Evolutionary conservation across 2,113 vertebrate genomes (phyloP).

Genomic region (Sorex araneus): DNA sequence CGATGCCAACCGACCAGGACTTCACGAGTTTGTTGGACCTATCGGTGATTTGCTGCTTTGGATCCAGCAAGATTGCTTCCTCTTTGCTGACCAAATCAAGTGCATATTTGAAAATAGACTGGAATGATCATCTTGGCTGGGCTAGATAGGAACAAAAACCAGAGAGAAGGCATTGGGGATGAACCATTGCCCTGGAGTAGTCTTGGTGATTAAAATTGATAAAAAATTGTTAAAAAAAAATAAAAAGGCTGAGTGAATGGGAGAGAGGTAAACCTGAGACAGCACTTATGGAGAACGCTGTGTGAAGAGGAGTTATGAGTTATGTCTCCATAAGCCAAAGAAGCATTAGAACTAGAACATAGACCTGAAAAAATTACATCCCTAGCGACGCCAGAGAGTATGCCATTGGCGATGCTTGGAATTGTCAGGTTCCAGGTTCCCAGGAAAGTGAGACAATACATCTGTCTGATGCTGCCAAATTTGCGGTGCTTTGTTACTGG

Average conservation of each 20-base stretch:
- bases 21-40: constrained; percentile 85
- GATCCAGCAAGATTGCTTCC: constrained; percentile 78
- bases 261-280: background rate
- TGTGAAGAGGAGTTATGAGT: background rate
- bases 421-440: background rate
- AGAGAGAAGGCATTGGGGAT: constrained; percentile 86
- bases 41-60: constrained; percentile 81
- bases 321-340: background rate
- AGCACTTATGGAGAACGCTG: background rate
- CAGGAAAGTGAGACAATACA: background rate
- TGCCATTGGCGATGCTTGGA: fast-evolving
- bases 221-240: background rate
- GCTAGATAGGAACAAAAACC: constrained; percentile 85
- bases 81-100: constrained; percentile 42
- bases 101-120: constrained; percentile 85
- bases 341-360: background rate
- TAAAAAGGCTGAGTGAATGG: background rate
- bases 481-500: background rate
- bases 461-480: background rate
- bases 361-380: fast-evolving
- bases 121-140: constrained; percentile 87
- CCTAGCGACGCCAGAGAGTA: background rate
- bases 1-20: constrained; percentile 84
- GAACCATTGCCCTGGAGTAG: constrained; percentile 93
- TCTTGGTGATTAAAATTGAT: constrained; percentile 91